These are phyloP conservation scores for Chauna torquata DNA, from an alignment of 2,113 vertebrate genomes.

Conservation along the genomic window DNA sequence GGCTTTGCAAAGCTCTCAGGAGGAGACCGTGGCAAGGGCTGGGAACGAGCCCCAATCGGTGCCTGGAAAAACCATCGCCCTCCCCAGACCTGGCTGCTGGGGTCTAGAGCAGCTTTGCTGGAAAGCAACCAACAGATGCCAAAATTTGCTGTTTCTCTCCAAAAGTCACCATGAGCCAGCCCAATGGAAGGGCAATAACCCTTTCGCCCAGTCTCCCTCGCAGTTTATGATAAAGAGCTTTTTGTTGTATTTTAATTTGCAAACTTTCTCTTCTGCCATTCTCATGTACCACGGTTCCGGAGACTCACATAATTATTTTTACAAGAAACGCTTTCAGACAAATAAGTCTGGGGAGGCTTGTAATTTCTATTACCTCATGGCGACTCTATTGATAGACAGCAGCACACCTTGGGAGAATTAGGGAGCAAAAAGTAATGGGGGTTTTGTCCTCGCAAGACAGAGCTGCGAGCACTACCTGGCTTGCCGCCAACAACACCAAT, in stretches of 20 bases:
- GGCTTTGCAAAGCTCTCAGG: not conserved
- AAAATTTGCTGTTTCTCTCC: not conserved
- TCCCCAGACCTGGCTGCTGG: not conserved
- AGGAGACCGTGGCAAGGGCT: not conserved
- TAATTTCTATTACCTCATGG: conserved; percentile 70
- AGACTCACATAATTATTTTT: conserved; percentile 63
- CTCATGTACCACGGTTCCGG: not conserved
- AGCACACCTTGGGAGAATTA: conserved; percentile 67
- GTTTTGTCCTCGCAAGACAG: conserved; percentile 61
- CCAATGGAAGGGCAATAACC: not conserved
- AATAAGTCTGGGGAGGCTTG: conserved; percentile 68
- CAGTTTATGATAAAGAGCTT: conserved; percentile 4
- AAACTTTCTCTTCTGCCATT: conserved; percentile 45
- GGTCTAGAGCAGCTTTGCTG: not conserved
- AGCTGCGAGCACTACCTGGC: not conserved
- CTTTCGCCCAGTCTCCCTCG: accelerated
- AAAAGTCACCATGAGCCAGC: not conserved
- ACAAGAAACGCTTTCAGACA: conserved; percentile 70
- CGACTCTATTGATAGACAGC: conserved; percentile 55
- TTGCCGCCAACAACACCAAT: conserved; percentile 46
- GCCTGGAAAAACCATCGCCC: not conserved
- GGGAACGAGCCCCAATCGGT: accelerated
- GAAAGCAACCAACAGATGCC: not conserved
- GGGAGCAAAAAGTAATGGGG: conserved; percentile 52
- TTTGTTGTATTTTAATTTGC: conserved; percentile 47